A percentile compares a stretch with the other conserved stretches of the same genome.
phyloP scores from a whole-genome alignment of 2,797 vertebrate species.

The Coregonus ussuriensis region DNA sequence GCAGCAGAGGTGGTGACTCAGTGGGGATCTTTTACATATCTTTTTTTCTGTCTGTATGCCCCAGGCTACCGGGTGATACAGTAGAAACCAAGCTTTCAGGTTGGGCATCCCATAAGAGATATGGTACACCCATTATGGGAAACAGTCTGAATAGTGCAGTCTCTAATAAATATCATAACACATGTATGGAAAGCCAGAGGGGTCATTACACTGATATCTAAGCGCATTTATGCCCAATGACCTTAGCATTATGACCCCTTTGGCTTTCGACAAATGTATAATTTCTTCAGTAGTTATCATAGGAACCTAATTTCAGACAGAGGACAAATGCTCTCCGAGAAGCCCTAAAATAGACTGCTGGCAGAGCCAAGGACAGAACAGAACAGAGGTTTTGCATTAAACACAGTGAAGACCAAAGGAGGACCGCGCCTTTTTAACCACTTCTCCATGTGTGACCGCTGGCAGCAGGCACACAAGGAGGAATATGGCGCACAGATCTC shows the following conservation, averaged over 20 bases:
- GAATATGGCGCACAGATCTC: slow-evolving; percentile 56
- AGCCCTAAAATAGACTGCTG: not conserved
- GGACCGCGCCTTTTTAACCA: slow-evolving; percentile 15
- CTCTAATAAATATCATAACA: not conserved
- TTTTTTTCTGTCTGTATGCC: not conserved
- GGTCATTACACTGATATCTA: not conserved
- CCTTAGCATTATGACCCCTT: not conserved
- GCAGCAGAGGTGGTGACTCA: slow-evolving; percentile 30
- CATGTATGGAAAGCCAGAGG: not conserved
- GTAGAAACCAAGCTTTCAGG: not conserved
- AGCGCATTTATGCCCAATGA: not conserved
- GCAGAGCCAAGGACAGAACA: not conserved
- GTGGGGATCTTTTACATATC: slow-evolving; percentile 8
- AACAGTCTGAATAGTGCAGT: not conserved
- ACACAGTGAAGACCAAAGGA: not conserved
- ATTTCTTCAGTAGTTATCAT: not conserved
- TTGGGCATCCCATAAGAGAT: not conserved
- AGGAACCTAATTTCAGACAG: not conserved
- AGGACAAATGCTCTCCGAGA: not conserved
- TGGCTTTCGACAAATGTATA: not conserved
- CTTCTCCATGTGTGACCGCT: slow-evolving; percentile 43
- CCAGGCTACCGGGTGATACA: not conserved
- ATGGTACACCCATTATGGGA: not conserved
- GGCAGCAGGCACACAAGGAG: slow-evolving; percentile 28
- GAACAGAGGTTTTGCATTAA: not conserved